These are phyloP conservation scores for Lophotis ruficrista DNA, from an alignment of 2,113 vertebrate genomes.

Conservation along the genomic window DNA sequence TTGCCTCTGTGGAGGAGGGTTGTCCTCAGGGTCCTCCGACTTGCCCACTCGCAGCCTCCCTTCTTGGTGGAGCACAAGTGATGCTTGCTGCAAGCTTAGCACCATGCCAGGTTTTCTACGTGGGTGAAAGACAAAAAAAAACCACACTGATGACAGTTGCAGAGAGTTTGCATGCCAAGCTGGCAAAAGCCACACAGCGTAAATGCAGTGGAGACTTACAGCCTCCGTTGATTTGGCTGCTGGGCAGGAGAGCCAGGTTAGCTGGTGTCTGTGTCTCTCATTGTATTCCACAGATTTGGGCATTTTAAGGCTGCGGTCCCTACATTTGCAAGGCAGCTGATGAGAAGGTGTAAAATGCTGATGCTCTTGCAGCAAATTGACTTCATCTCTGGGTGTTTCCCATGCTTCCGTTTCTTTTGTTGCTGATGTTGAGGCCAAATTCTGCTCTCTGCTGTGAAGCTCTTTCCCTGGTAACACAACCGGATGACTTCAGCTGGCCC, in stretches of 20 bases:
- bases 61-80: not conserved
- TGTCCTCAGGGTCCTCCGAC: not conserved
- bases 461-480: not conserved
- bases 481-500: not conserved
- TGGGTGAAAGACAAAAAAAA: not conserved
- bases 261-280: not conserved
- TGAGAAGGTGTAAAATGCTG: not conserved
- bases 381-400: not conserved
- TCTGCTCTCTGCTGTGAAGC: not conserved
- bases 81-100: not conserved
- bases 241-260: not conserved
- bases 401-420: not conserved
- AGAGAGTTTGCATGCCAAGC: not conserved
- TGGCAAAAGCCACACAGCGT: not conserved
- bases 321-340: not conserved
- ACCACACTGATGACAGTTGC: not conserved
- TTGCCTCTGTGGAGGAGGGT: not conserved
- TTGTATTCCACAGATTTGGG: accelerated
- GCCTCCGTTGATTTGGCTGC: not conserved
- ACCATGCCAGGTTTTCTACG: not conserved
- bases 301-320: not conserved
- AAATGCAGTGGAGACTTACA: not conserved
- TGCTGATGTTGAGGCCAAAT: not conserved
- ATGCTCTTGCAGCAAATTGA: not conserved
- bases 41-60: not conserved